Percentiles rank a stretch among this genome's conserved stretches.
Conservation (phyloP, 2,888 invertebrate species). For the Biston betularia region DNA sequence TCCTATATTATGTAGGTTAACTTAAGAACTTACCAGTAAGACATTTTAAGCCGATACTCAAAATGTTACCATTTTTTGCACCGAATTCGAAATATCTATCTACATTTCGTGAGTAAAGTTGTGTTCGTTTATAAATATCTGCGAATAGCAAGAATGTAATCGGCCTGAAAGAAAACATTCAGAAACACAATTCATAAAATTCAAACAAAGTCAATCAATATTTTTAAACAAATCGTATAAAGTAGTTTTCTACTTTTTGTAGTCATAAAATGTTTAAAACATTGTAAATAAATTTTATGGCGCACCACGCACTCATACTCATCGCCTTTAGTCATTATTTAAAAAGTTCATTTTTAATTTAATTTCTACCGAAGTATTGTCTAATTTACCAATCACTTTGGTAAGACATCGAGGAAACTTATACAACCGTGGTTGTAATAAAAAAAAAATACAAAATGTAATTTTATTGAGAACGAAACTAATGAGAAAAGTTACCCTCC, state of each 20-base stretch:
- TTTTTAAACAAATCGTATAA: constrained; percentile 69
- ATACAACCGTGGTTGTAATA: constrained; percentile 62
- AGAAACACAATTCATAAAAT: constrained; percentile 73
- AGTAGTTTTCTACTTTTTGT: constrained; percentile 56
- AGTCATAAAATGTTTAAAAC: constrained; percentile 60
- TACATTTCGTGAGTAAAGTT: background rate
- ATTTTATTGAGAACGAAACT: constrained; percentile 51
- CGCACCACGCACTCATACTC: constrained; percentile 40
- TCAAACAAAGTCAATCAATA: constrained; percentile 69
- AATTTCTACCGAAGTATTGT: constrained; percentile 66
- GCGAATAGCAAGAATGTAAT: constrained; percentile 36
- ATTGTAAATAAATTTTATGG: constrained; percentile 56
- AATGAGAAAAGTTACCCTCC: constrained; percentile 47
- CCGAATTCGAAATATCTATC: constrained; percentile 15
- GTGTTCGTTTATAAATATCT: background rate
- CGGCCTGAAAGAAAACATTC: constrained; percentile 63
- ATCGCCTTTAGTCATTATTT: constrained; percentile 60
- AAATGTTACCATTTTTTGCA: constrained; percentile 25
- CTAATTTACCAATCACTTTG: constrained; percentile 65
- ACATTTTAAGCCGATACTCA: constrained; percentile 29
- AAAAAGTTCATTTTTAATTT: constrained; percentile 78
- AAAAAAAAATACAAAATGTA: constrained; percentile 65
- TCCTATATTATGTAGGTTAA: too few species aligned
- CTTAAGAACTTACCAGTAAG: background rate
- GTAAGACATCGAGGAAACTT: constrained; percentile 43